Base-by-base conservation (phyloP, 2,888 invertebrate species). In the Microctonus brassicae region DNA sequence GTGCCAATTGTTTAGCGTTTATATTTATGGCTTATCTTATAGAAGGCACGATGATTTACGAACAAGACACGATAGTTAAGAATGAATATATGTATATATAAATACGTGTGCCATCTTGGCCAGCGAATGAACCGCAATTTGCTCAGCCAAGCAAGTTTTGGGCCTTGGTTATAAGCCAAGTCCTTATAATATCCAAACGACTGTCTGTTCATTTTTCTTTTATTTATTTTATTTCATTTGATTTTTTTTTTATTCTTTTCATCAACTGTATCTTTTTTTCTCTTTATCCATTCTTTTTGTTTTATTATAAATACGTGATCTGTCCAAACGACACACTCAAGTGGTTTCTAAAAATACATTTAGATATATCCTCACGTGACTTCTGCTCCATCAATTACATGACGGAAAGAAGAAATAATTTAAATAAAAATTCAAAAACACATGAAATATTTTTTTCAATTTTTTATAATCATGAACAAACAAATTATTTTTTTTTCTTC, bases 331-430 rank as follows among this genome's bases (percentile, higher is more conserved):
- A 62, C 47, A 62, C n/a, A 62, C 47, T 42, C 62, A 42, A 47
- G 42, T 39, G 42, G 39, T 62, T 62, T 62, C 62, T 62, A 62
- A 62, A 62, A 62, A 62, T 62, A 62, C 13, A 62, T 62, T 62
- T 62, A 22, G 36, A 39, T 62, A 62, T 47, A 62, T 26, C 17
- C 42, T 42, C 24, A 42, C 42, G 62, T 42, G 62, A 34, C 62
- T 47, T 62, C 42, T 62, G 62, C 24, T 17, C 36, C 36, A 26
- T 42, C 42, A 39, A 42, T 62, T 24, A 62, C 42, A 26, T n/a
- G n/a, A n/a, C 22, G 42, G 20, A n/a, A 11, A 22, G 39, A 20
- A 13, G 7, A 36, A 33, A 60, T 24, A 60, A n/a, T 33, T 58
- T 26, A 13, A 9, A 33, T 26, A 29, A 26, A 5, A n/a, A 58